phyloP scores from a whole-genome alignment of 2,888 invertebrate genomes.

The Drosophila phalerata region DNA sequence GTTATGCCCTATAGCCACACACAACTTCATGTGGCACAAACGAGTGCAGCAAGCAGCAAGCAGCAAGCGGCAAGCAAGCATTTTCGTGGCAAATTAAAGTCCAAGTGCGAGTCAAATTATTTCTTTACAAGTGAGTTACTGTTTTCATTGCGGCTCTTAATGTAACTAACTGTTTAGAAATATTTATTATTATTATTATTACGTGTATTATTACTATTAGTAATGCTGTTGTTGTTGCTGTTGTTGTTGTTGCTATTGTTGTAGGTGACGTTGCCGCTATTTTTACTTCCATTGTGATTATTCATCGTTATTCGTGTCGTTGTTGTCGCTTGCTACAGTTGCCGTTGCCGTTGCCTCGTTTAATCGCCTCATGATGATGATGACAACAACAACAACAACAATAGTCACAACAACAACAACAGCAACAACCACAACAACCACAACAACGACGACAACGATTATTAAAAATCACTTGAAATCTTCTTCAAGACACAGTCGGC shows the following conservation, averaged over 20 bases:
- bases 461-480: slow-evolving; percentile 75
- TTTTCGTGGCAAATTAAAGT: slow-evolving; percentile 83
- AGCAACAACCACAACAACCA: neutral
- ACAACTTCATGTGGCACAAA: slow-evolving; percentile 58
- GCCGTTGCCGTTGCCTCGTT: slow-evolving; percentile 70
- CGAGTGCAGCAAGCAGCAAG: slow-evolving; percentile 25
- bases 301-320: slow-evolving; percentile 37
- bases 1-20: slow-evolving; percentile 78
- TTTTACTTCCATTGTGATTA: slow-evolving; percentile 44
- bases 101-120: slow-evolving; percentile 83
- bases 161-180: slow-evolving; percentile 82
- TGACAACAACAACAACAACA: slow-evolving; percentile 27
- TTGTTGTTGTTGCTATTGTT: slow-evolving; percentile 16
- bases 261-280: slow-evolving; percentile 60
- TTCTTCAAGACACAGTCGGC: slow-evolving; percentile 56
- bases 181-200: slow-evolving; percentile 68
- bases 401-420: neutral
- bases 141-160: slow-evolving; percentile 83
- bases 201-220: slow-evolving; percentile 15
- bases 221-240: neutral
- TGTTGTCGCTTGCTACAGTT: slow-evolving; percentile 40
- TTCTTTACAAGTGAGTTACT: slow-evolving; percentile 82
- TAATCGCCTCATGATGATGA: slow-evolving; percentile 71
- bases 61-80: slow-evolving; percentile 30
- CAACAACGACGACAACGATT: slow-evolving; percentile 45